Percentiles rank a stretch among this genome's conserved stretches.
phyloP scores from a whole-genome alignment of 2,797 vertebrate genomes.

The Mormyrus proboscirostris region DNA sequence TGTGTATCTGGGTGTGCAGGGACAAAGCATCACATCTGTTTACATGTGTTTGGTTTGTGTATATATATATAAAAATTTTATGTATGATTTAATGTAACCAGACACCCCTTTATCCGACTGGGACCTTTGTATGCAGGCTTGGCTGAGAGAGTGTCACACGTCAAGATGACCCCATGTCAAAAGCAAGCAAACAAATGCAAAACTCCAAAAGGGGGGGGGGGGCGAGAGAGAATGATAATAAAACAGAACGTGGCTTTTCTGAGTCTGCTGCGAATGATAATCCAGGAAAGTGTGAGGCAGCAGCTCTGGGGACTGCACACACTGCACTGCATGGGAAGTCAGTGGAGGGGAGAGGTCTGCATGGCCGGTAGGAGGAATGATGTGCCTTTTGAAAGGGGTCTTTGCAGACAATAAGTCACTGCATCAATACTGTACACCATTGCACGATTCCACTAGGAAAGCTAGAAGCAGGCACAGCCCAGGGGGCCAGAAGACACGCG shows the following conservation, averaged over 20 bases:
- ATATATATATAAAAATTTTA: conserved; percentile 23
- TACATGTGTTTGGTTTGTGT: conserved; percentile 18
- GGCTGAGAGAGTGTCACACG: conserved; percentile 13
- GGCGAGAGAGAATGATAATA: background rate
- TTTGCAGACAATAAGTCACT: conserved; percentile 61
- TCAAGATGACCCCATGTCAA: conserved; percentile 22
- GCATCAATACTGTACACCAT: conserved; percentile 67
- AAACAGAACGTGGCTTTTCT: background rate
- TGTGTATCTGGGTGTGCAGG: conserved; percentile 20
- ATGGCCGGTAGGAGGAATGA: conserved; percentile 29
- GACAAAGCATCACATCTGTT: conserved; percentile 9
- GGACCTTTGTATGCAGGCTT: background rate
- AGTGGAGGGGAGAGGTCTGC: conserved; percentile 53
- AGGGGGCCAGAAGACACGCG: conserved; percentile 23
- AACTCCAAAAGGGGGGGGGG: background rate
- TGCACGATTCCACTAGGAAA: conserved; percentile 52
- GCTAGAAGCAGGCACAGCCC: conserved; percentile 53
- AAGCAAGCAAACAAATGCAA: background rate
- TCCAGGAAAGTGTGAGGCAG: conserved; percentile 29
- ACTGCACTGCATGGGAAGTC: background rate
- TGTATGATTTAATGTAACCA: conserved; percentile 32
- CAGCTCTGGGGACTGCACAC: background rate
- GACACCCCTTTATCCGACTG: background rate
- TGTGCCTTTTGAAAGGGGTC: background rate
- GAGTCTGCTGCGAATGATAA: background rate